These are phyloP conservation scores for Cecropterus lyciades DNA, from an alignment of 1,140 invertebrate species.

Conservation along the genomic window DNA sequence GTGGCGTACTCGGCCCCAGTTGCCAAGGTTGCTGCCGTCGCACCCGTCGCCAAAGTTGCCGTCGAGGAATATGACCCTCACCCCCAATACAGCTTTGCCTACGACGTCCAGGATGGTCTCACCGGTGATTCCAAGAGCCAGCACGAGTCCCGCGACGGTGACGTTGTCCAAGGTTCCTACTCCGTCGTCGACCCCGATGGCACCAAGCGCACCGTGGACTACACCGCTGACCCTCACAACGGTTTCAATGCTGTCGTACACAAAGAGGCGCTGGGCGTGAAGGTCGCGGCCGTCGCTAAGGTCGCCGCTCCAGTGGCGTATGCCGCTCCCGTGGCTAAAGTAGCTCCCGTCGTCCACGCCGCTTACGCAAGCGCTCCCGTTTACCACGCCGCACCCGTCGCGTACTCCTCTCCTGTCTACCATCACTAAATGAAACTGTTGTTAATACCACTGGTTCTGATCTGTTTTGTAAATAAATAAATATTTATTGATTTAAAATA, in stretches of 20 bases:
- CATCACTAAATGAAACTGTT: slow-evolving; percentile 45
- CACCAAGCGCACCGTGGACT: slow-evolving; percentile 87
- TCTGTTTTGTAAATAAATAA: slow-evolving; percentile 14
- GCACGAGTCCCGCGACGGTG: slow-evolving; percentile 82
- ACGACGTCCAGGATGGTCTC: slow-evolving; percentile 86
- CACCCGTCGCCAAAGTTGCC: slow-evolving; percentile 40
- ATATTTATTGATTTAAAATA: slow-evolving; percentile 15
- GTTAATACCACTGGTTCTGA: not conserved
- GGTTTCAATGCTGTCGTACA: too few relatives aligned
- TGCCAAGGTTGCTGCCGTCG: too few relatives aligned
- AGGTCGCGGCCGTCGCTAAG: slow-evolving; percentile 49
- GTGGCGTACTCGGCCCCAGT: slow-evolving; percentile 47
- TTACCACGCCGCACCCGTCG: slow-evolving; percentile 36
- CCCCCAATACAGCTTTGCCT: slow-evolving; percentile 87
- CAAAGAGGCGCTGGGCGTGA: slow-evolving; percentile 57
- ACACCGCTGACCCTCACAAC: slow-evolving; percentile 86
- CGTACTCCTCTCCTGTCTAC: slow-evolving; percentile 50
- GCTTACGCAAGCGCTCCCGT: slow-evolving; percentile 40
- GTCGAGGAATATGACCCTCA: slow-evolving; percentile 74
- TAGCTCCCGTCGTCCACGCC: slow-evolving; percentile 40
- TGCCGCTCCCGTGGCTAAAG: slow-evolving; percentile 78
- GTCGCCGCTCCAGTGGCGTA: slow-evolving; percentile 42
- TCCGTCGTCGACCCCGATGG: slow-evolving; percentile 88
- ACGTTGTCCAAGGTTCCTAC: slow-evolving; percentile 86
- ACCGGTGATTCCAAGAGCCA: slow-evolving; percentile 88